phyloP scores from a whole-genome alignment of 64 coral and sea anemone species.

The Catalaphyllia jardinei region DNA sequence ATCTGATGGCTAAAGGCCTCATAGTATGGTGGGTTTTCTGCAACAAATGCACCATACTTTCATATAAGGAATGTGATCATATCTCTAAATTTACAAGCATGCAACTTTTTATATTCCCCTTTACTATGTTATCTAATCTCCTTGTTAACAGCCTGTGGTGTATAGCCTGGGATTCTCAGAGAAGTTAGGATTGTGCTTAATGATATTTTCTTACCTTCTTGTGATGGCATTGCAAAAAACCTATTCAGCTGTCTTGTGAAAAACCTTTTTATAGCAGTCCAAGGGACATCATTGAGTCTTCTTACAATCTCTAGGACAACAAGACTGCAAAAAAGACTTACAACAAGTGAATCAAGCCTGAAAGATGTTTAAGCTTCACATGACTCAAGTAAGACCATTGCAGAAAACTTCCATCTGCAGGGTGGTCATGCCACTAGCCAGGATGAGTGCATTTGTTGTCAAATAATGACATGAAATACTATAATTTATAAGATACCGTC shows the following conservation, averaged over 20 bases:
- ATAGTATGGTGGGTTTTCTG: not conserved
- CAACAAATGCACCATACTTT: not conserved
- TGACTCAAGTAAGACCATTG: no score
- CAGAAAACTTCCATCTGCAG: no score
- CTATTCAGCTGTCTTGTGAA: conserved; percentile 19
- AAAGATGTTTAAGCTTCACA: no score
- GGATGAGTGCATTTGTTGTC: not conserved
- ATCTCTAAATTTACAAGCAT: no score
- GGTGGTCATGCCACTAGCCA: not conserved
- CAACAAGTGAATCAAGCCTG: no score
- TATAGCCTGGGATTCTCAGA: no score
- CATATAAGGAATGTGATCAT: no score
- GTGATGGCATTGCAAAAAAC: conserved; percentile 13
- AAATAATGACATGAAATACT: not conserved
- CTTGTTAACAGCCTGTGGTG: no score
- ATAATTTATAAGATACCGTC: no score
- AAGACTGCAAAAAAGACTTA: not conserved
- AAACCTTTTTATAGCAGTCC: conserved; percentile 8
- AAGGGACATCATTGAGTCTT: conserved; percentile 22
- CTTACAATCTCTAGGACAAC: conserved; percentile 27
- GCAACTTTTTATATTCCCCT: no score
- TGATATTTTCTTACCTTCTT: not conserved
- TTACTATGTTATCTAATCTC: no score
- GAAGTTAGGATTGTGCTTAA: no score
- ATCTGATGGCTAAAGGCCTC: conserved; percentile 34